Percentiles rank a stretch among this genome's conserved stretches.
phyloP scores from a whole-genome alignment of 2,888 invertebrate genomes.

The Lasioglossum figueresi region DNA sequence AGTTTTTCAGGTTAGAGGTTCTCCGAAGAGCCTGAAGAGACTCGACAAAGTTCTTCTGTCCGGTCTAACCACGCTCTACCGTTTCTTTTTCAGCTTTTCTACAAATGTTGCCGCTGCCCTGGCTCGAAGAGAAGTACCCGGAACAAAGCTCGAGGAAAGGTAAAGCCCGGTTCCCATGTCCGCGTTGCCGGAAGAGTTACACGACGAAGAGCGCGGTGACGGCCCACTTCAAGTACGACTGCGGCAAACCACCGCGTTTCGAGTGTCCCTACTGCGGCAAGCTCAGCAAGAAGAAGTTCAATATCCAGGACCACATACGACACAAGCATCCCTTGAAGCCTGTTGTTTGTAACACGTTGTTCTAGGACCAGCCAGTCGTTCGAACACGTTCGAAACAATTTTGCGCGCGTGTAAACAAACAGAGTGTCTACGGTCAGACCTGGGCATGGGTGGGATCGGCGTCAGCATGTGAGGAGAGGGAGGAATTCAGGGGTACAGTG shows the following conservation, averaged over 20 bases:
- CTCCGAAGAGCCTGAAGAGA: neutral
- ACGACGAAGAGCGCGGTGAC: slow-evolving; percentile 78
- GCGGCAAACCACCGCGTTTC: slow-evolving; percentile 80
- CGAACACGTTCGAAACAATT: neutral
- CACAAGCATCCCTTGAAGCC: slow-evolving; percentile 76
- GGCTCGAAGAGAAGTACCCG: slow-evolving; percentile 69
- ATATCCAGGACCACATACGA: slow-evolving; percentile 79
- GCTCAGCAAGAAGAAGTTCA: slow-evolving; percentile 79
- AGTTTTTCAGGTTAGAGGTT: neutral
- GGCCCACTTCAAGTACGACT: slow-evolving; percentile 82
- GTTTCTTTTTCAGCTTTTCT: slow-evolving; percentile 74
- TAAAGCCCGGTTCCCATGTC: slow-evolving; percentile 74
- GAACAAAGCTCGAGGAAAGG: slow-evolving; percentile 56
- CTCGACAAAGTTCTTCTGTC: neutral
- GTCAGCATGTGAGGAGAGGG: too few relatives aligned
- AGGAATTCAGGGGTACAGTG: too few relatives aligned
- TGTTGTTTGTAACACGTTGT: slow-evolving; percentile 74
- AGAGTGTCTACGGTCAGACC: neutral
- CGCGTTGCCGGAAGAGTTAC: slow-evolving; percentile 78
- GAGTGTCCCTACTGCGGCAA: slow-evolving; percentile 82
- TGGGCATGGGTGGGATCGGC: too few relatives aligned
- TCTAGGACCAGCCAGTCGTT: slow-evolving; percentile 51
- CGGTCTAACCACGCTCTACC: slow-evolving; percentile 55
- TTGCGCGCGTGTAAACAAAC: neutral
- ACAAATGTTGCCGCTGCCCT: slow-evolving; percentile 67